phyloP scores from a whole-genome alignment of 1,140 invertebrate species.

The Diabrotica undecimpunctata region DNA sequence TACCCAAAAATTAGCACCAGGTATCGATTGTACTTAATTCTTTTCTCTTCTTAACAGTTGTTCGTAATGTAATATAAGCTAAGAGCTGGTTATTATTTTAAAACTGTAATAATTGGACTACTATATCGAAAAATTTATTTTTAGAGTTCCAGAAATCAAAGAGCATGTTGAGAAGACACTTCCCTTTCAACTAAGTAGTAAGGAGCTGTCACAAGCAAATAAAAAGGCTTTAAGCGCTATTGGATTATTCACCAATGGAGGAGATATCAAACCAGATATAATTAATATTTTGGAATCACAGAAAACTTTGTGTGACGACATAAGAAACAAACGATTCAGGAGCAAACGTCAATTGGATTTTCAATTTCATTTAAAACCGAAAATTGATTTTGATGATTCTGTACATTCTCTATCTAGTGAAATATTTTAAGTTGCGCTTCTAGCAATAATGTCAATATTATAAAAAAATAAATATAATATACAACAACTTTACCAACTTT shows the following conservation, averaged over 20 bases:
- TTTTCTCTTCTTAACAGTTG: no score
- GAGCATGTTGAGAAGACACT: neutral
- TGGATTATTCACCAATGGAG: slow-evolving; percentile 28
- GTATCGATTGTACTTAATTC: no score
- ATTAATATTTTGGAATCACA: slow-evolving; percentile 26
- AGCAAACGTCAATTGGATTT: slow-evolving; percentile 20
- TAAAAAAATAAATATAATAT: no score
- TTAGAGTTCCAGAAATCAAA: neutral
- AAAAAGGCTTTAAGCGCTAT: slow-evolving; percentile 21
- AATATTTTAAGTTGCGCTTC: slow-evolving; percentile 15
- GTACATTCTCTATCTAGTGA: slow-evolving; percentile 12
- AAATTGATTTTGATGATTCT: neutral
- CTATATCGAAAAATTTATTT: no score
- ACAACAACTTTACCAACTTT: neutral
- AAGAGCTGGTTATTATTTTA: no score
- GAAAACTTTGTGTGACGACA: slow-evolving; percentile 13
- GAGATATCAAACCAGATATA: slow-evolving; percentile 24
- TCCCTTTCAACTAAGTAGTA: slow-evolving; percentile 25
- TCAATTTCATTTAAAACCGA: slow-evolving; percentile 19
- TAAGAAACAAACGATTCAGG: slow-evolving; percentile 24
- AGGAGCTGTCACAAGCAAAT: slow-evolving; percentile 18
- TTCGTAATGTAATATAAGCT: no score
- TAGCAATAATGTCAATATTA: neutral
- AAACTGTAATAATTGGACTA: no score
- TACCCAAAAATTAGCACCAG: no score